Evolutionary conservation across 2,888 invertebrate genomes (phyloP), one percentile per base, ranked within the genome.

Genomic region (Tiphia femorata): DNA sequence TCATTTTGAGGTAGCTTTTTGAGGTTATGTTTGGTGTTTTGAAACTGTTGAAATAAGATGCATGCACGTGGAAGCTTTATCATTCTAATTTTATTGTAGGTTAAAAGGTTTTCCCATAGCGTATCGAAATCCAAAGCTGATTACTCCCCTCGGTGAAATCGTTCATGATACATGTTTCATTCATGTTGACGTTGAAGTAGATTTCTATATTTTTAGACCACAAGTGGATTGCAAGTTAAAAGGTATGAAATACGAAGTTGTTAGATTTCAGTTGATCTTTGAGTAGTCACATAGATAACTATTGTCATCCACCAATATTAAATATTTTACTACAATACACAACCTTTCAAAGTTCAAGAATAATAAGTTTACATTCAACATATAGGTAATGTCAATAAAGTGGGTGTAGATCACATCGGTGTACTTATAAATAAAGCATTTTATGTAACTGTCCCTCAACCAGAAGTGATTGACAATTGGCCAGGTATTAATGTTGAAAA

Each of bases 151-250:
- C 40, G 91, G 90, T n/a, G 80, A 84, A 12, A 87, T 90, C 50
- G 83, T 88, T 56, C 86, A 88, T 73, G 91, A 91, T 67, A 87
- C 87, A 67, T 86, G 87, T 59, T 89, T 87, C 67, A 86, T 91
- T 58, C 89, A 91, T 75, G 84, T 90, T 58, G 88, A 90, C 83
- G 85, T 92, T 2, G 86, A 88, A 78, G 91, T 89, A 14, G 90
- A 91, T 69, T 91, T 91, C 77, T 91, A 89, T 75, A 82, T 92
- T 60, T 91, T 91, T 75, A 86, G 85, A 62, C 92, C 92, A 8
- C 78, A 83, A 77, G 81, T 90, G 43, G 91, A 89, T 2, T 87
- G 87, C 57, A 84, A 81, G 25, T 77, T 92, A 41, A 87, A 85
- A 76, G 92, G 85, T 84, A n/a, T n/a, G n/a, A n/a, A n/a, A n/a